phyloP scores from a whole-genome alignment of 2,113 vertebrate species.

The Petroica traversi region DNA sequence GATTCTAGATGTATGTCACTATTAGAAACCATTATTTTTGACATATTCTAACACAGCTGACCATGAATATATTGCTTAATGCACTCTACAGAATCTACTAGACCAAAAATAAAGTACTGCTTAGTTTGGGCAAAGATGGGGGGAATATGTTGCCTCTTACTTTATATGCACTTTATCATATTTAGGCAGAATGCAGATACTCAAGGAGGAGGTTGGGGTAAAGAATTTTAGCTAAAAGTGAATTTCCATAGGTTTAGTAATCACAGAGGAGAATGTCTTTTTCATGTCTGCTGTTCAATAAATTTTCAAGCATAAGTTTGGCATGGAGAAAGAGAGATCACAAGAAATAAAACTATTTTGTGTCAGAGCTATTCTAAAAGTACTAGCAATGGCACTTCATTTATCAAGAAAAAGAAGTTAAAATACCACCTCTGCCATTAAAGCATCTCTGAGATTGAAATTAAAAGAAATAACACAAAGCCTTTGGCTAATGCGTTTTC shows the following conservation, averaged over 20 bases:
- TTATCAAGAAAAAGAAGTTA: background rate
- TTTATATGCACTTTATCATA: background rate
- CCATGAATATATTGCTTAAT: conserved; percentile 18
- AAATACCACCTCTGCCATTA: background rate
- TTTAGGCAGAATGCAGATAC: background rate
- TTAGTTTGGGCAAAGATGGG: background rate
- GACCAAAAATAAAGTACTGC: background rate
- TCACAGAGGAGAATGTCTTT: background rate
- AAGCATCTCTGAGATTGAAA: background rate
- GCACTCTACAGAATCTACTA: background rate
- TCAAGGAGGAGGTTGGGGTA: background rate
- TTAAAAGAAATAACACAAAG: background rate
- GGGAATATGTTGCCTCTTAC: background rate
- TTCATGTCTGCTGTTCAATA: background rate
- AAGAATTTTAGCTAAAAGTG: background rate
- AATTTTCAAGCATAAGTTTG: background rate
- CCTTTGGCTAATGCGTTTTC: background rate
- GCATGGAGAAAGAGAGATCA: background rate
- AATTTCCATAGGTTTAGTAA: background rate
- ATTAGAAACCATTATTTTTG: conserved; percentile 39
- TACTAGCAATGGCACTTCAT: background rate
- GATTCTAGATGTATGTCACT: background rate
- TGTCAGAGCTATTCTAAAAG: background rate
- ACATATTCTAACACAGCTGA: background rate
- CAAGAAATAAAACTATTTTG: background rate